Conservation (phyloP, 2,888 invertebrate genomes). For the Apamea anceps region DNA sequence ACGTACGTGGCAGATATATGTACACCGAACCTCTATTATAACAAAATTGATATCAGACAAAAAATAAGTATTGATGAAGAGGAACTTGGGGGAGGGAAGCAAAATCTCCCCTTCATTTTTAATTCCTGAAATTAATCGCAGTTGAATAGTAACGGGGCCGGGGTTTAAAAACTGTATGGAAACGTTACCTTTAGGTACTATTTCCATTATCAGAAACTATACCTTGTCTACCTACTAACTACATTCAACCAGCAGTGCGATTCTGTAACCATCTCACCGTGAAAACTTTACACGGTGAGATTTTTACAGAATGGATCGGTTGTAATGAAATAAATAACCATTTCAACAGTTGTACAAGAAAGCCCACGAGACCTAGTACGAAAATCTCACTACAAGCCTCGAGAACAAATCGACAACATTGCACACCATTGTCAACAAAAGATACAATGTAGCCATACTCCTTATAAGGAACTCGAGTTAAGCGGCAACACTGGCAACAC, state of each 20-base stretch:
- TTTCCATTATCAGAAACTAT: background rate
- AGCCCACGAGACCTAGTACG: background rate
- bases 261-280: no score
- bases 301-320: no score
- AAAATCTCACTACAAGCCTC: constrained; percentile 39
- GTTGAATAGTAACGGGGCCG: background rate
- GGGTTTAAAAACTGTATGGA: background rate
- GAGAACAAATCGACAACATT: constrained; percentile 49
- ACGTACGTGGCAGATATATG: no score
- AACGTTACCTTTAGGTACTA: background rate
- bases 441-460: constrained; percentile 42
- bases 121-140: background rate
- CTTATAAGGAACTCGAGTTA: constrained; percentile 45
- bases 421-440: constrained; percentile 45
- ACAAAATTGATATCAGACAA: no score
- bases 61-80: background rate
- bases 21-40: background rate
- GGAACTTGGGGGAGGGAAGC: background rate
- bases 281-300: no score
- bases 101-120: background rate
- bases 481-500: constrained; percentile 29
- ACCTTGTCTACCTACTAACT: background rate
- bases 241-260: background rate
- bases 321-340: background rate
- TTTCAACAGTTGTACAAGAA: background rate